Evolutionary conservation across 30 jellyfish, hydroid and myxozoan genomes (phyloP).

Genomic region (Morbakka virulenta): DNA sequence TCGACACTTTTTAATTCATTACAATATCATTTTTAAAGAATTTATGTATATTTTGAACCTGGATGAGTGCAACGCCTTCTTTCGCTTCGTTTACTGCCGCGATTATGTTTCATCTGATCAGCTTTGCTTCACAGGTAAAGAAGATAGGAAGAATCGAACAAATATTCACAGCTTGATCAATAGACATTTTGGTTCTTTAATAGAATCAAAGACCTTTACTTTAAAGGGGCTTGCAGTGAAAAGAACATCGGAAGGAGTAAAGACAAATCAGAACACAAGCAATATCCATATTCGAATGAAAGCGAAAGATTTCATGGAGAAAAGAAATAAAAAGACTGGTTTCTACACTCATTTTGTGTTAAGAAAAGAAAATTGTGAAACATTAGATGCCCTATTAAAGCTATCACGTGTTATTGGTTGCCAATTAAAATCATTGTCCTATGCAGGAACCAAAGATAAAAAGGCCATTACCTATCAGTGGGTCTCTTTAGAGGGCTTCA

Average conservation of each 20-base stretch:
- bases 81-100: slow-evolving; percentile 64
- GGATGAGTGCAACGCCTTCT: slow-evolving; percentile 11
- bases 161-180: slow-evolving; percentile 38
- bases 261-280: no score
- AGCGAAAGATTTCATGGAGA: not conserved
- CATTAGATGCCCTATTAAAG: slow-evolving; percentile 34
- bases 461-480: slow-evolving; percentile 67
- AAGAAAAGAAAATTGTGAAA: slow-evolving; percentile 55
- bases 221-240: not conserved
- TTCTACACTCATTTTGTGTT: no score
- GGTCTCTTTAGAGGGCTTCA: slow-evolving; percentile 23
- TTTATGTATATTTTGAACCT: slow-evolving; percentile 3
- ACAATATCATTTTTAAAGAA: slow-evolving; percentile 10
- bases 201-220: slow-evolving; percentile 60
- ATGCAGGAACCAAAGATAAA: slow-evolving; percentile 83
- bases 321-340: no score
- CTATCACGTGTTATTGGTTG: slow-evolving; percentile 27
- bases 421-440: slow-evolving; percentile 31
- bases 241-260: slow-evolving; percentile 36
- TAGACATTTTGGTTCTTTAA: slow-evolving; percentile 43
- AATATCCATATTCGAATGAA: not conserved
- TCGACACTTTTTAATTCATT: not conserved
- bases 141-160: slow-evolving; percentile 28
- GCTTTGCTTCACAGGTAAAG: no score
- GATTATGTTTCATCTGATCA: no score